Conservation (phyloP, 2,113 vertebrate genomes). For the Callorhinus ursinus region DNA sequence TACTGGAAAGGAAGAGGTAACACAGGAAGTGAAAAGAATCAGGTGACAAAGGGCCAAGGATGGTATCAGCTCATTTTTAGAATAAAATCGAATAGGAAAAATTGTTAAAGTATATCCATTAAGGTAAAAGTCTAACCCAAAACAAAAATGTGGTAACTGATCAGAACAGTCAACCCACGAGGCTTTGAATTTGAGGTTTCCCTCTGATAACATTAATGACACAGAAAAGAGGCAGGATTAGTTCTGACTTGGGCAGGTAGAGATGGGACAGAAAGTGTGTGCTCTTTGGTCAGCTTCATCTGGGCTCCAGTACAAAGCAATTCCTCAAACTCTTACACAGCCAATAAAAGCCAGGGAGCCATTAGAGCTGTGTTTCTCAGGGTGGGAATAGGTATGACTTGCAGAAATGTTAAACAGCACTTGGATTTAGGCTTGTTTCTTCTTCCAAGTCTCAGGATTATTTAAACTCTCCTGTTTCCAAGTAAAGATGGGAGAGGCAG, state of each 20-base stretch:
- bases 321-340: constrained; percentile 23
- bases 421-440: neutral
- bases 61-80: neutral
- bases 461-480: neutral
- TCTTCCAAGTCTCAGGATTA: neutral
- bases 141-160: neutral
- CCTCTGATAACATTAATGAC: neutral
- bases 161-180: neutral
- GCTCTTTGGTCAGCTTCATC: neutral
- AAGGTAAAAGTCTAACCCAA: neutral
- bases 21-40: neutral
- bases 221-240: neutral
- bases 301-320: neutral
- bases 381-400: neutral
- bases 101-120: neutral
- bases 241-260: neutral
- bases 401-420: constrained; percentile 22
- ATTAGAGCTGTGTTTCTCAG: neutral
- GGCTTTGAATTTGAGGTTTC: neutral
- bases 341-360: neutral
- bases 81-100: neutral
- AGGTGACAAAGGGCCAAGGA: neutral
- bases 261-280: neutral
- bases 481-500: neutral
- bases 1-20: neutral